Percentiles rank a stretch among this genome's conserved stretches.
These are phyloP conservation scores for Rugalucina vietnamica DNA, from an alignment of 2,888 invertebrate species.

Conservation along the genomic window DNA sequence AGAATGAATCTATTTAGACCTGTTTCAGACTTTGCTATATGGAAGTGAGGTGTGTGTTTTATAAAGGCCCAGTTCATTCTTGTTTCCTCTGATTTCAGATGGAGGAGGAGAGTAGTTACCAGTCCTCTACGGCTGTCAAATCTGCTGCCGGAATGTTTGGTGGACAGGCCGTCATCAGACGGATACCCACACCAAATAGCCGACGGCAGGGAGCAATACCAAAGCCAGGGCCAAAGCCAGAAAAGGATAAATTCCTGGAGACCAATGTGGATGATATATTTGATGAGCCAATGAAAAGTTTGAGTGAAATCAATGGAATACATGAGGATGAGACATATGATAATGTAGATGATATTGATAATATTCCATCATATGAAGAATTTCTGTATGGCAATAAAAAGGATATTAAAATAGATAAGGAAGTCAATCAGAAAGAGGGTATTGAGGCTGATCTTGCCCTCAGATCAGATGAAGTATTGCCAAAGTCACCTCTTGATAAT, in stretches of 20 bases:
- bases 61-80: neutral
- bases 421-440: neutral
- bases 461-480: constrained; percentile 10
- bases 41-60: neutral
- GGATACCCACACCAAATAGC: constrained; percentile 66
- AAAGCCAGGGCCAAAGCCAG: neutral
- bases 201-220: constrained; percentile 17
- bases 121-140: constrained; percentile 62
- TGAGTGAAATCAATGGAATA: constrained; percentile 59
- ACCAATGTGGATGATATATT: constrained; percentile 50
- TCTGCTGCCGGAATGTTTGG: constrained; percentile 67
- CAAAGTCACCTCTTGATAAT: constrained; percentile 36
- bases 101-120: constrained; percentile 45
- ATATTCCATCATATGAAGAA: constrained; percentile 58
- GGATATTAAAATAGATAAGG: constrained; percentile 13
- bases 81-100: constrained; percentile 44
- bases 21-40: neutral
- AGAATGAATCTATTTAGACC: no score
- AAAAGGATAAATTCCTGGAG: constrained; percentile 18
- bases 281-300: constrained; percentile 46
- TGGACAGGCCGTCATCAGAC: constrained; percentile 67
- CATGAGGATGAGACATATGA: constrained; percentile 54
- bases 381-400: constrained; percentile 37
- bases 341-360: constrained; percentile 49
- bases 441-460: neutral